A percentile compares a stretch with the other conserved stretches of the same genome.
Evolutionary conservation across 2,113 vertebrate genomes (phyloP).

Genomic region (Chionis minor): DNA sequence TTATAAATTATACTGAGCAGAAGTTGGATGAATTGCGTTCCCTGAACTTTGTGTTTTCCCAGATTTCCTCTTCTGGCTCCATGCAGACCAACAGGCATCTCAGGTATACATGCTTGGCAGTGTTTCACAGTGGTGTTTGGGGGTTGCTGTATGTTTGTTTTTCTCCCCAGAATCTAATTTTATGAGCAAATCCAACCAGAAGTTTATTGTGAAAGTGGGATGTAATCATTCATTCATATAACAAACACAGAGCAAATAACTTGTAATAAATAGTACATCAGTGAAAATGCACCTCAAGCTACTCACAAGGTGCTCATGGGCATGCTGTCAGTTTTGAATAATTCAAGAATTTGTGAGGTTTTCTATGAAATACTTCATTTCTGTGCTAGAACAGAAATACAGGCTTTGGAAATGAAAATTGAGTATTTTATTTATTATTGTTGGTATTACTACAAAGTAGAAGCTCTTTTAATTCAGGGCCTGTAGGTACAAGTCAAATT

Average conservation of each 20-base stretch:
- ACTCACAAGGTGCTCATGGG: background rate
- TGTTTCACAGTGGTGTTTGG: background rate
- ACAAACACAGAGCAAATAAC: background rate
- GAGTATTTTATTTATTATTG: background rate
- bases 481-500: background rate
- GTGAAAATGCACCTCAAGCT: background rate
- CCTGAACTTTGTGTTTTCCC: background rate
- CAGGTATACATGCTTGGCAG: background rate
- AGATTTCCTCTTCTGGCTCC: background rate
- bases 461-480: background rate
- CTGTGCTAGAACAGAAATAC: background rate
- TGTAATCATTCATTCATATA: background rate
- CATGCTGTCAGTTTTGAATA: background rate
- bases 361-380: background rate
- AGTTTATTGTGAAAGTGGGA: background rate
- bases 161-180: background rate
- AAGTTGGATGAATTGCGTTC: background rate
- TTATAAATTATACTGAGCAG: background rate
- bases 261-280: background rate
- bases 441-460: background rate
- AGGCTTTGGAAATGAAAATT: background rate
- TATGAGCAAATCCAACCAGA: background rate
- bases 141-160: background rate
- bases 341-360: background rate
- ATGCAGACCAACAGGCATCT: background rate